Evolutionary conservation across 64 coral and sea anemone genomes (phyloP), one percentile per base, ranked within the genome.

Genomic region (Acropora tenuis): DNA sequence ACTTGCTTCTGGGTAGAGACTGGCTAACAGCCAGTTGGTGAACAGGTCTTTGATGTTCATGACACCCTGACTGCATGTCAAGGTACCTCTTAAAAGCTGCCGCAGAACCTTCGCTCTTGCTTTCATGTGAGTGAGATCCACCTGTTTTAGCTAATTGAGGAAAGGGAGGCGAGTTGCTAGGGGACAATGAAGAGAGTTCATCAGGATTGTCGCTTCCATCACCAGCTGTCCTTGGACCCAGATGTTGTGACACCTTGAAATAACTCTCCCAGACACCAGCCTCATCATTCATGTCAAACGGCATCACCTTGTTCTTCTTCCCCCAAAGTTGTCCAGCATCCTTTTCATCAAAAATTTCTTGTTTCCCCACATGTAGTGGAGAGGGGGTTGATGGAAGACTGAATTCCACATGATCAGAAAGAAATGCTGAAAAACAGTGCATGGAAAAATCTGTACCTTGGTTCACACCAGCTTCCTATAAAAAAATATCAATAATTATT

Each of bases 151-250:
- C 11, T 17, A 78, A 78, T 16, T 78, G 46, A 2, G 43, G 11
- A 3, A 16, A 18, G 2, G 43, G 44, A 1, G 58, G 8, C 11
- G 42, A 11, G 10, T 16, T 66, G 59, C 17, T 40, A 60, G 30
- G 16, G 13, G 81, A 78, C 12, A 40, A 3, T 17, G 61, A 42
- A 18, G 73, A 68, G 8, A 60, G 83, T 40, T 87, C 75, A 57
- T 93, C 86, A 79, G 91, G 91, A 41, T 55, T 93, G 17, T 93
- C 91, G 72, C 83, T 93, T 17, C 83, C 68, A 41, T 93, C 91
- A 44, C 63, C 83, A 73, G 84, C 91, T 15, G 83, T 87, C 41
- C 75, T 44, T 18, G 83, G 75, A 9, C 82, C 82, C 19, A 85
- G 66, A 6, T 6, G 66, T 11, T 49, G 82, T 19, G 17, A 9